Evolutionary conservation across 2,113 vertebrate species (phyloP).

Genomic region (Rousettus leschenaultii): DNA sequence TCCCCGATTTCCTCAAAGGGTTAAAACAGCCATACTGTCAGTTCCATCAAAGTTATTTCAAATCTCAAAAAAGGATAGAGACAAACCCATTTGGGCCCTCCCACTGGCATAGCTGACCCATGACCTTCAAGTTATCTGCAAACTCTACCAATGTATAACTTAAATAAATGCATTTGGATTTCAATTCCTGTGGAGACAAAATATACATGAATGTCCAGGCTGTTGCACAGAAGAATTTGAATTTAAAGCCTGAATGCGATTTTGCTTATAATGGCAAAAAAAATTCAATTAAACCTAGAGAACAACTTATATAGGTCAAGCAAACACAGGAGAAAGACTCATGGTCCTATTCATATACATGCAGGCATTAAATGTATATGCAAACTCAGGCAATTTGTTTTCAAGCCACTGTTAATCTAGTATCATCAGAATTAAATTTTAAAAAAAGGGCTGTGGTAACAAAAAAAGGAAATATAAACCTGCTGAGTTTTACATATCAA

Average conservation of each 20-base stretch:
- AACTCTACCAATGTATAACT: conserved; percentile 67
- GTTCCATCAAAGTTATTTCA: conserved; percentile 70
- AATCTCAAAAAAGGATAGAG: conserved; percentile 66
- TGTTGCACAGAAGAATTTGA: conserved; percentile 62
- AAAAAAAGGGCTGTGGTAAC: background rate
- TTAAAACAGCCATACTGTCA: conserved; percentile 70
- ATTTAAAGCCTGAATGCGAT: conserved; percentile 62
- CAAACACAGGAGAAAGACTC: background rate
- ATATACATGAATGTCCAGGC: conserved; percentile 39
- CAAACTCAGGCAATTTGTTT: conserved; percentile 7
- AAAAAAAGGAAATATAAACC: conserved; percentile 31
- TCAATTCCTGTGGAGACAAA: conserved; percentile 76
- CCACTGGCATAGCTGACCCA: conserved; percentile 65
- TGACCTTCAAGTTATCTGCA: conserved; percentile 73
- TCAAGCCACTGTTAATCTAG: background rate
- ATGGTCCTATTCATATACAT: background rate
- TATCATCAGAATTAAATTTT: conserved; percentile 54
- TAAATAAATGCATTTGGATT: conserved; percentile 65
- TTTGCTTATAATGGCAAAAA: conserved; percentile 61
- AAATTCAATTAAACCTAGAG: conserved; percentile 55
- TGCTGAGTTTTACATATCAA: conserved; percentile 47
- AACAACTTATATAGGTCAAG: conserved; percentile 42
- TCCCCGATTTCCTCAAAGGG: conserved; percentile 67
- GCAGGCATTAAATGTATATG: background rate
- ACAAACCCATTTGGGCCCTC: conserved; percentile 70